phyloP scores from a whole-genome alignment of 2,113 vertebrate genomes.

The Festucalex cinctus region DNA sequence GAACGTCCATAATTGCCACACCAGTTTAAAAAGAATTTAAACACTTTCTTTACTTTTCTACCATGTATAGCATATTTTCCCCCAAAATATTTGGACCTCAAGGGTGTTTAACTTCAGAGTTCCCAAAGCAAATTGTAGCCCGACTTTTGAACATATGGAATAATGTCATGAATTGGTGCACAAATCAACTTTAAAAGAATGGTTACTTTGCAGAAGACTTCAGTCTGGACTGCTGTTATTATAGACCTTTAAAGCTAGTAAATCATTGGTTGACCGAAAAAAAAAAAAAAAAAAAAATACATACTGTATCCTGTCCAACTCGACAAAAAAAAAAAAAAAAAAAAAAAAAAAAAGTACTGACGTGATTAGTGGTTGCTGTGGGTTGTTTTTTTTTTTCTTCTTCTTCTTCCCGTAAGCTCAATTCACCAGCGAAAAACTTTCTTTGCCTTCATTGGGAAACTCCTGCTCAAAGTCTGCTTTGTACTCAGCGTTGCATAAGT shows the following conservation, averaged over 20 bases:
- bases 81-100: not conserved
- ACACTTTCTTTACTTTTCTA: no score
- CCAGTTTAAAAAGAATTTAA: no score
- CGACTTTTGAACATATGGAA: not conserved
- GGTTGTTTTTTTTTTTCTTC: not conserved
- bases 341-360: conserved; percentile 1
- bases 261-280: not conserved
- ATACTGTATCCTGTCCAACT: not conserved
- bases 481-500: conserved; percentile 28
- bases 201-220: not conserved
- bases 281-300: not conserved
- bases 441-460: conserved; percentile 7
- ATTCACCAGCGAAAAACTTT: not conserved
- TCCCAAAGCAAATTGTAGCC: not conserved
- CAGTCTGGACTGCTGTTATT: not conserved
- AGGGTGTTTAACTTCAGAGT: not conserved
- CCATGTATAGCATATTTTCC: no score
- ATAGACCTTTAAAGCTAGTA: not conserved
- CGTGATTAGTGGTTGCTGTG: conserved; percentile 3
- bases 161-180: no score
- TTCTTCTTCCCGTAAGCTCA: not conserved
- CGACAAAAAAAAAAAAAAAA: no score
- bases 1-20: no score
- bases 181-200: not conserved
- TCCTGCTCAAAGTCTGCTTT: conserved; percentile 14